A percentile compares a stretch with the other conserved stretches of the same genome.
Evolutionary conservation across 2,113 vertebrate species (phyloP).

Genomic region (Lepus americanus): DNA sequence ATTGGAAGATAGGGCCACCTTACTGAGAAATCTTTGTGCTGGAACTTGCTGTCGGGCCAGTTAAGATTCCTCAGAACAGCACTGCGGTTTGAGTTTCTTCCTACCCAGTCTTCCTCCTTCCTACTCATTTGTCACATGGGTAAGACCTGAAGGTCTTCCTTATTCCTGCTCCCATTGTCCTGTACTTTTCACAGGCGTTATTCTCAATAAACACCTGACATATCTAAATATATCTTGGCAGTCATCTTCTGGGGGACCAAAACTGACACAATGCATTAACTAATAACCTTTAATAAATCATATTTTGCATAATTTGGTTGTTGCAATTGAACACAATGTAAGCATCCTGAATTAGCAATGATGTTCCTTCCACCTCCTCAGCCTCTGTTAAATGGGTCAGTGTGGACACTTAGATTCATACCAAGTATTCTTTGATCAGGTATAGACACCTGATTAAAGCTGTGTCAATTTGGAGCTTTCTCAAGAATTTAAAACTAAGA

Average conservation of each 20-base stretch:
- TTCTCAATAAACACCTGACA: neutral
- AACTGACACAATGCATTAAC: neutral
- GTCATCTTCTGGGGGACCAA: neutral
- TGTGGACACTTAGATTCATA: neutral
- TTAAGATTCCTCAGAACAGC: neutral
- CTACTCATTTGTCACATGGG: neutral
- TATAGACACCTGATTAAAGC: neutral
- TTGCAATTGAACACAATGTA: neutral
- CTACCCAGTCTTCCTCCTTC: neutral
- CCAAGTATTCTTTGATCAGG: neutral
- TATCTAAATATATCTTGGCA: neutral
- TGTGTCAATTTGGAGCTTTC: neutral
- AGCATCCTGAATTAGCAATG: neutral
- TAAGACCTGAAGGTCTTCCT: neutral
- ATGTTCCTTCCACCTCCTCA: neutral
- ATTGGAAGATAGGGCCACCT: too few species aligned
- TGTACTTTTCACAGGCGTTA: neutral
- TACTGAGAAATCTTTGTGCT: neutral
- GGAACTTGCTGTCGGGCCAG: too few species aligned
- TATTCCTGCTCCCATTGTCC: too few species aligned
- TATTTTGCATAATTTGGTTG: neutral
- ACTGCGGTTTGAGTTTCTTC: neutral
- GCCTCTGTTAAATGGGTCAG: neutral
- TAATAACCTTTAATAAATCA: neutral
- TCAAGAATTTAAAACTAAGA: slow-evolving; percentile 21